phyloP scores from a whole-genome alignment of 2,888 invertebrate genomes.

The Minunthozetes semirufus region DNA sequence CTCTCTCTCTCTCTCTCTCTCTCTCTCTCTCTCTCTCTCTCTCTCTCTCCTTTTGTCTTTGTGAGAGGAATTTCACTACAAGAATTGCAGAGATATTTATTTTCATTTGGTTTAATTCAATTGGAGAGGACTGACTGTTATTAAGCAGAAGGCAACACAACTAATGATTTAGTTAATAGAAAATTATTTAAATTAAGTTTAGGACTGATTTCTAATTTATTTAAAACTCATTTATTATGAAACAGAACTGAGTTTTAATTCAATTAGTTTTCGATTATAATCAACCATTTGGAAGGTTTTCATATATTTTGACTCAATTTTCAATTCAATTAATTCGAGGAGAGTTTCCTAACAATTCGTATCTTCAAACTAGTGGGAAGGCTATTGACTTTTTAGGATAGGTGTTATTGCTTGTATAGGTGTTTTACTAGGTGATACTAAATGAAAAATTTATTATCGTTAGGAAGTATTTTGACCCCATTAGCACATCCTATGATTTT shows the following conservation, averaged over 20 bases:
- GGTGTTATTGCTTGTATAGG: too few species aligned
- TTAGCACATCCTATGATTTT: too few species aligned
- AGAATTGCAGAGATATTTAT: not conserved
- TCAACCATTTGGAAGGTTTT: not conserved
- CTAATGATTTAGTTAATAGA: slow-evolving; percentile 18
- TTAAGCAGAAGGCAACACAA: not conserved
- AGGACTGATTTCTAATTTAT: slow-evolving; percentile 2
- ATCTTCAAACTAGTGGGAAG: too few species aligned
- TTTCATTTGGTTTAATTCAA: not conserved
- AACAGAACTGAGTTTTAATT: not conserved
- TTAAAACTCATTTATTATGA: not conserved
- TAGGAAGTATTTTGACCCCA: too few species aligned
- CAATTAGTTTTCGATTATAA: not conserved
- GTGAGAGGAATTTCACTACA: not conserved
- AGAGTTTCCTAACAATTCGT: too few species aligned
- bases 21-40: too few species aligned
- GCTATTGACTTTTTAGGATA: too few species aligned
- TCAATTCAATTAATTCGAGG: too few species aligned
- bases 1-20: too few species aligned
- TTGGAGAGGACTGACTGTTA: not conserved
- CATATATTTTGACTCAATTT: too few species aligned
- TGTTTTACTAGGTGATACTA: too few species aligned
- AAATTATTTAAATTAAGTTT: slow-evolving; percentile 25
- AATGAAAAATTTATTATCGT: too few species aligned
- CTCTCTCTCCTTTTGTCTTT: not conserved